A percentile compares a stretch with the other conserved stretches of the same genome.
Conservation (phyloP, 2,797 vertebrate species). For the Phylloscopus collybita region DNA sequence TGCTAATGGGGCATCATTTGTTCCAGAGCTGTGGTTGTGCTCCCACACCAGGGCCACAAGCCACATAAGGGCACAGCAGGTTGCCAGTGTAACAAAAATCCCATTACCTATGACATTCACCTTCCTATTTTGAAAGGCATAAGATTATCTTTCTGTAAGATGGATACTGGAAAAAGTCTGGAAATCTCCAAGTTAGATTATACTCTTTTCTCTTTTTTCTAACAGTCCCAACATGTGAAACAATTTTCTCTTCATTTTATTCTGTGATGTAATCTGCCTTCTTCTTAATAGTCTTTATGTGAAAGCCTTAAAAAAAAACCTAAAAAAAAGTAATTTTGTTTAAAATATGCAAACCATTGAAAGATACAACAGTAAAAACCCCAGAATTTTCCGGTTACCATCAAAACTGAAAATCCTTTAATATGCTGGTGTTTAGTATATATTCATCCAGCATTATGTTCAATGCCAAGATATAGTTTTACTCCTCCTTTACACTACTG, state of each 20-base stretch:
- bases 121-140: background rate
- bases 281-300: background rate
- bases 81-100: background rate
- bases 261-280: background rate
- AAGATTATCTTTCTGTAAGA: background rate
- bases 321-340: background rate
- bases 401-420: constrained; percentile 1
- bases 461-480: background rate
- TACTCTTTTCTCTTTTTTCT: background rate
- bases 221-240: background rate
- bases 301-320: background rate
- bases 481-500: background rate
- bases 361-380: background rate
- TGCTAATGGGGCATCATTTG: background rate
- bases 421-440: background rate
- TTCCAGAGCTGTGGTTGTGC: background rate
- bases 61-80: background rate
- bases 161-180: background rate
- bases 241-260: background rate
- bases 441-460: background rate
- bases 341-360: background rate
- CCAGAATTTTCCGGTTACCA: background rate
- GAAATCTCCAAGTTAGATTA: background rate
- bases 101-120: constrained; percentile 25
- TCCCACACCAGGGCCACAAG: background rate